phyloP scores from a whole-genome alignment of 2,113 vertebrate genomes.

The Tachuris rubrigastra region DNA sequence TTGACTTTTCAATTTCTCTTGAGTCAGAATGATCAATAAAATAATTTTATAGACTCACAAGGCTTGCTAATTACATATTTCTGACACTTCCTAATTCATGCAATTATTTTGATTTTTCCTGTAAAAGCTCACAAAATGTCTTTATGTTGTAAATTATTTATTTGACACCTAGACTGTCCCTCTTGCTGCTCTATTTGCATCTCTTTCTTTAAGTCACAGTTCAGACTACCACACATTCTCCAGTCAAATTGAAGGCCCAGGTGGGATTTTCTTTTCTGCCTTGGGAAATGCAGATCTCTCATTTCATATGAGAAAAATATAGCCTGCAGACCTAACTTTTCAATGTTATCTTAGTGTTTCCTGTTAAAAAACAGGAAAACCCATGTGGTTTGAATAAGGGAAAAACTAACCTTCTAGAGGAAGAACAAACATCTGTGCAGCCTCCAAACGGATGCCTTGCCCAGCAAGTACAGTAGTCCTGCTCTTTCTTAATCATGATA shows the following conservation, averaged over 20 bases:
- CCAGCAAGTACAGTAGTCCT: background rate
- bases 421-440: background rate
- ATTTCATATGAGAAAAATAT: background rate
- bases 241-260: background rate
- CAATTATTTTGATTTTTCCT: background rate
- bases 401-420: background rate
- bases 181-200: background rate
- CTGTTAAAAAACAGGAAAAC: background rate
- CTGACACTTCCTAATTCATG: background rate
- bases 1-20: background rate
- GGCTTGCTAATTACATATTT: background rate
- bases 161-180: background rate
- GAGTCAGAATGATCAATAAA: background rate
- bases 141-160: background rate
- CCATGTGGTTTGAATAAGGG: background rate
- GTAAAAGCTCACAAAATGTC: background rate
- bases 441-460: background rate
- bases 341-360: background rate
- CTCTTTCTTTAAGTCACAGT: background rate
- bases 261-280: background rate
- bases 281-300: accelerated
- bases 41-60: background rate
- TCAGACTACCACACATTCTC: background rate
- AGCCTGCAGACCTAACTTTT: background rate
- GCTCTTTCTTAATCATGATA: background rate